Conservation (phyloP, 2,797 vertebrate species). For the Parauchenoglanis punctatus region DNA sequence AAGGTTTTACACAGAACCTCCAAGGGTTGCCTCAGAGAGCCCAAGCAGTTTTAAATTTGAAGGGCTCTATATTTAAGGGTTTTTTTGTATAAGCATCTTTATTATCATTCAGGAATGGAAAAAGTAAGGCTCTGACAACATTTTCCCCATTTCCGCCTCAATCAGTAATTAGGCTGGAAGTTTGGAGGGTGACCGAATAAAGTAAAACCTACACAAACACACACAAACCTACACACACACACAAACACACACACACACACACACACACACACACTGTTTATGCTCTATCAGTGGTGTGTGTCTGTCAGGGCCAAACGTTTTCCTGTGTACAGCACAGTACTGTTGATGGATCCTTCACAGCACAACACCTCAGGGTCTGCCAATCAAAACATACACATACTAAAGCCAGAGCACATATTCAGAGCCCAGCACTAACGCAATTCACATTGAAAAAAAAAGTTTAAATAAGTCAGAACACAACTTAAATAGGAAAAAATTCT, state of each 20-base stretch:
- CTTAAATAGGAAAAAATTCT: not conserved
- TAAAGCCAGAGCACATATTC: slow-evolving; percentile 44
- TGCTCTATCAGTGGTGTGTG: slow-evolving; percentile 57
- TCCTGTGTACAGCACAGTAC: slow-evolving; percentile 53
- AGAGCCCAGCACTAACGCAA: slow-evolving; percentile 20
- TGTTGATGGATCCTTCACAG: slow-evolving; percentile 65
- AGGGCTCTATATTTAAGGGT: not conserved
- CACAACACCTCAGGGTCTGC: slow-evolving; percentile 53
- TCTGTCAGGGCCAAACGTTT: slow-evolving; percentile 56
- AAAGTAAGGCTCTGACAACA: not conserved
- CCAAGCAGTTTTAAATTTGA: not conserved
- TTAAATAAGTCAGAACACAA: not conserved
- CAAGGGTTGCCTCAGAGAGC: not conserved
- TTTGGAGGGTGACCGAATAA: slow-evolving; percentile 28
- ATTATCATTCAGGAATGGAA: slow-evolving; percentile 18
- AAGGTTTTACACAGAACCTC: not conserved
- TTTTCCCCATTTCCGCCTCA: slow-evolving; percentile 17
- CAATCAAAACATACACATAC: slow-evolving; percentile 52
- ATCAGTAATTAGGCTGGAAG: slow-evolving; percentile 27
- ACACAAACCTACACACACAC: slow-evolving; percentile 38
- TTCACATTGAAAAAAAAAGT: slow-evolving; percentile 7
- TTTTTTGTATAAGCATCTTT: not conserved
- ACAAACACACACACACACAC: slow-evolving; percentile 40
- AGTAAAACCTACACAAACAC: slow-evolving; percentile 24
- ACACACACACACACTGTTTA: slow-evolving; percentile 46